These are phyloP conservation scores for Dastarcus helophoroides DNA, from an alignment of 2,888 invertebrate genomes.

Conservation along the genomic window DNA sequence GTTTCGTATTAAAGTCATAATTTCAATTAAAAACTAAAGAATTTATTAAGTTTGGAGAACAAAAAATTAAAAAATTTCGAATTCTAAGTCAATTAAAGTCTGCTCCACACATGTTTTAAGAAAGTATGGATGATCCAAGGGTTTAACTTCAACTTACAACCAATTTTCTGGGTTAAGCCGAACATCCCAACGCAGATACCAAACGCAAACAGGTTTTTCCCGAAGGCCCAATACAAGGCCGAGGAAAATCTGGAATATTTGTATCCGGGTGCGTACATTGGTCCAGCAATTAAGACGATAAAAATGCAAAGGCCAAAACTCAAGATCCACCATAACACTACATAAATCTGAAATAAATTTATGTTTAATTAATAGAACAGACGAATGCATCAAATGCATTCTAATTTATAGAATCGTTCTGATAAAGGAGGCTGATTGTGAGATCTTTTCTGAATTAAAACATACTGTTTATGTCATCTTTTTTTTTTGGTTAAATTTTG, in stretches of 20 bases:
- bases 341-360: constrained; percentile 19
- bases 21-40: too few relatives aligned
- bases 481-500: too few relatives aligned
- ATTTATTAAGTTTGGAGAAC: too few relatives aligned
- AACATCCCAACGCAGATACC: constrained; percentile 8
- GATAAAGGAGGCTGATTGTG: background rate
- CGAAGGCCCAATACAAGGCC: constrained; percentile 35
- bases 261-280: constrained; percentile 10
- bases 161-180: constrained; percentile 9
- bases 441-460: background rate
- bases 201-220: constrained; percentile 24
- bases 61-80: too few relatives aligned
- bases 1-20: too few relatives aligned
- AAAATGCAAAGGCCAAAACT: constrained; percentile 19
- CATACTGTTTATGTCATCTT: background rate
- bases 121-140: too few relatives aligned
- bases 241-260: constrained; percentile 26
- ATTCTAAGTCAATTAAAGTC: too few relatives aligned
- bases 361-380: background rate
- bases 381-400: background rate
- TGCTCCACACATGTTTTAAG: too few relatives aligned
- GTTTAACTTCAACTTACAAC: too few relatives aligned
- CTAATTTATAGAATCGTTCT: background rate
- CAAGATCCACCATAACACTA: constrained; percentile 24
- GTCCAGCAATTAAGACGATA: constrained; percentile 7